Conservation (phyloP, 2,113 vertebrate species). For the Haliaeetus leucogaster region DNA sequence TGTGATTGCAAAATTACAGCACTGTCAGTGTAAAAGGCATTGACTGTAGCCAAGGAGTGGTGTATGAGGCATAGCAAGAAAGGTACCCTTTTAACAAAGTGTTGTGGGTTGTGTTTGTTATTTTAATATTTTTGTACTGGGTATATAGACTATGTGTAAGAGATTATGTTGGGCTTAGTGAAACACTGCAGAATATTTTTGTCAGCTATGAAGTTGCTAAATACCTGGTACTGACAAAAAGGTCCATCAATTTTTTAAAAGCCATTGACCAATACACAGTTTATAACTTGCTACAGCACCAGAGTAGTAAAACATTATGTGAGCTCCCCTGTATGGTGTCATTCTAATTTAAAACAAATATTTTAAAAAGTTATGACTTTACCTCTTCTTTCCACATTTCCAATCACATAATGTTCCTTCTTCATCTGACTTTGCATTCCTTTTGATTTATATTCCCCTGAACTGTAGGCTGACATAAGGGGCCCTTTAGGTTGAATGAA, state of each 20-base stretch:
- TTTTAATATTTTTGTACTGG: background rate
- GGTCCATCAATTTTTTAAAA: background rate
- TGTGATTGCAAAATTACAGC: background rate
- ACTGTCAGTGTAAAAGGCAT: background rate
- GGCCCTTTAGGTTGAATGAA: slow-evolving; percentile 39
- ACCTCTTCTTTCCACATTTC: slow-evolving; percentile 21
- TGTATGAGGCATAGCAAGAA: background rate
- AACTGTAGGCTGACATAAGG: slow-evolving; percentile 15
- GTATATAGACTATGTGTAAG: background rate
- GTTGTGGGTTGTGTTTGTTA: background rate
- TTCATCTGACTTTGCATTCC: slow-evolving; percentile 27
- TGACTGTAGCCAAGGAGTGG: background rate
- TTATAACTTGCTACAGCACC: background rate
- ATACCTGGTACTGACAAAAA: background rate
- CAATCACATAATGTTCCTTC: slow-evolving; percentile 32
- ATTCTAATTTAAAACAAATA: slow-evolving; percentile 31
- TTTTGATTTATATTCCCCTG: slow-evolving; percentile 42
- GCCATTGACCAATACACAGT: background rate
- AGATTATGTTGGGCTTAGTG: background rate
- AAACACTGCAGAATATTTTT: background rate
- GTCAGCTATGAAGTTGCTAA: background rate
- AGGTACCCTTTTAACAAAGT: background rate
- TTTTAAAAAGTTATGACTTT: background rate
- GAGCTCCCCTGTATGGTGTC: background rate
- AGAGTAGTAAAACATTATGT: background rate